Evolutionary conservation across 1,140 invertebrate species (phyloP), one percentile per base, ranked within the genome.

Genomic region (Physella acuta): DNA sequence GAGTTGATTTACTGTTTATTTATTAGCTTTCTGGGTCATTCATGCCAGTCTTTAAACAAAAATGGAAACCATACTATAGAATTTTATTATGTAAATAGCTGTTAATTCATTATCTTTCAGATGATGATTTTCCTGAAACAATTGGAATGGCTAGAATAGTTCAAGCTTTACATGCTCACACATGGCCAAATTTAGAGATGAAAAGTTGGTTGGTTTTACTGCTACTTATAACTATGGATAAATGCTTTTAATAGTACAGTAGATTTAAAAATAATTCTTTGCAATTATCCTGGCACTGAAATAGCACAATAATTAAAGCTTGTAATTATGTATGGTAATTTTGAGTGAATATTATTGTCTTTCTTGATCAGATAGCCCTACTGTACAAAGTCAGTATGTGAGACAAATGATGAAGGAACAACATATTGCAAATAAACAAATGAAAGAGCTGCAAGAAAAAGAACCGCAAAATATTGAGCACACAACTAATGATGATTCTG

Each of bases 121-220:
- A 74, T 80, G 88, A 89, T 77, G 87, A 89, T 75, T 90, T 90
- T 77, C 78, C 81, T 39, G 89, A 90, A 78, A 90, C 89, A 74
- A 87, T 88, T 76, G 91, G 92, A 30, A 88, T 91, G 20, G 88
- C 89, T 17, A 87, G 92, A 83, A 87, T 93, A n/a, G 85, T 90
- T 28, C 90, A 92, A 86, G 91, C 90, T 72, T 82, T 93, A 33
- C 88, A 92, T 82, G 90, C 91, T 70, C 90, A 93, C 81, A 87
- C 88, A 49, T 93, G 92, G 92, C 88, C 91, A 55, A 92, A 92
- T 81, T 85, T 93, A 52, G 82, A 81, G 52, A 86, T 92, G 77
- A 92, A 92, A 89, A 87, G 89, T 88, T 76, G 65, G 31, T 60
- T 1, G n/a, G n/a, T n/a, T n/a, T n/a, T n/a, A n/a, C n/a, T n/a